A percentile compares a stretch with the other conserved stretches of the same genome.
Evolutionary conservation across 2,113 vertebrate genomes (phyloP).

Genomic region (Ochotona princeps): DNA sequence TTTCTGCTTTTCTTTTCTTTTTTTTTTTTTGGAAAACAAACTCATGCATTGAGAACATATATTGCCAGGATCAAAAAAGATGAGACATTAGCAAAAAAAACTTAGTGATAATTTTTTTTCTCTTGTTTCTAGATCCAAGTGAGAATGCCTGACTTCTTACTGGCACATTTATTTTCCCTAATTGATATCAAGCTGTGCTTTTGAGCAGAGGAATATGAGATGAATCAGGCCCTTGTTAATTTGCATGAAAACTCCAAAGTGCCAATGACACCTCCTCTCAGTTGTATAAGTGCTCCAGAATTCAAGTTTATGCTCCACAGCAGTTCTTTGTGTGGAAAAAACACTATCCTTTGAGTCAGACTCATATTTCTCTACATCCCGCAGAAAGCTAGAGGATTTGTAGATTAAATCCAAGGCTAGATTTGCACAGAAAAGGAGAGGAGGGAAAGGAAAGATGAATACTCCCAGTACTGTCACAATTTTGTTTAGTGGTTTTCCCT

Average conservation of each 20-base stretch:
- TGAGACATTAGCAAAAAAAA: background rate
- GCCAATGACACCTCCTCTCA: constrained; percentile 67
- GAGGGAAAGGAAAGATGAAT: background rate
- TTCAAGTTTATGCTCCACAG: constrained; percentile 69
- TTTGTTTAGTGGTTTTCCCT: background rate
- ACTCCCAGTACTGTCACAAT: accelerated
- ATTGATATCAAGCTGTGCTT: constrained; percentile 44
- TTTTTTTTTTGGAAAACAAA: background rate
- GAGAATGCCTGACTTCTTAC: background rate
- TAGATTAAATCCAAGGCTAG: constrained; percentile 38
- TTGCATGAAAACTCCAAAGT: constrained; percentile 39
- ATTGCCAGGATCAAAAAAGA: background rate
- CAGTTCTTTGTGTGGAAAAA: constrained; percentile 59
- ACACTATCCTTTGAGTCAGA: constrained; percentile 27
- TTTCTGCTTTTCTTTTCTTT: constrained; percentile 29
- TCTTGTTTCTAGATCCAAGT: constrained; percentile 4
- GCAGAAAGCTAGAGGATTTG: constrained; percentile 39
- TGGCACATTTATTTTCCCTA: constrained; percentile 7
- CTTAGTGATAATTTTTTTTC: background rate
- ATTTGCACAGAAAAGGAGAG: background rate
- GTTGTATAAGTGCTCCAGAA: constrained; percentile 51
- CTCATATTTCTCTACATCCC: constrained; percentile 40
- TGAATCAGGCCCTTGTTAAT: constrained; percentile 59
- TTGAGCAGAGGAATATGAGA: constrained; percentile 52
- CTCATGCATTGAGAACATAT: constrained; percentile 5